phyloP scores from a whole-genome alignment of 2,797 vertebrate genomes.

The Phyllotis vaccarum region DNA sequence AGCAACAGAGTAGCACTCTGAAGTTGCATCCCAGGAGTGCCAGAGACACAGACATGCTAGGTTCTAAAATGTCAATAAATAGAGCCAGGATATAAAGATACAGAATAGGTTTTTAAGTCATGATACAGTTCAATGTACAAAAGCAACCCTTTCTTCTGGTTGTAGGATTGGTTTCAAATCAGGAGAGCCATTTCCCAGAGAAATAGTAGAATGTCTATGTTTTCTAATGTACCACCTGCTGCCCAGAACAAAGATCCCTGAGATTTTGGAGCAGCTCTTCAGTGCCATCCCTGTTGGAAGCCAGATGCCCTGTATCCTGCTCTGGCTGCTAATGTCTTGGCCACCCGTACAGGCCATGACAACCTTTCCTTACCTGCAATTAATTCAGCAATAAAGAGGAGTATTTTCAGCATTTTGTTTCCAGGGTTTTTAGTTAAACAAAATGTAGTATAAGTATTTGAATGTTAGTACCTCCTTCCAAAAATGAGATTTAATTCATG shows the following conservation, averaged over 20 bases:
- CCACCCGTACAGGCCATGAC: background rate
- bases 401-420: background rate
- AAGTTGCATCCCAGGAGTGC: no score
- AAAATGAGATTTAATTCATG: no score
- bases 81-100: no score
- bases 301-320: background rate
- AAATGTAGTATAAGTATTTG: no score
- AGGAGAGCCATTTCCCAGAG: background rate
- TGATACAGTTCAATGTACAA: no score
- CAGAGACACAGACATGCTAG: no score
- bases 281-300: background rate
- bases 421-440: no score
- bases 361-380: background rate
- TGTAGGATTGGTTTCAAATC: background rate
- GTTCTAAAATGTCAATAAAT: no score
- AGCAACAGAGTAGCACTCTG: no score
- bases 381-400: background rate
- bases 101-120: no score
- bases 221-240: rapidly evolving
- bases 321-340: background rate
- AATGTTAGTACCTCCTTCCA: no score
- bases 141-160: no score
- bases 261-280: background rate
- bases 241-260: background rate
- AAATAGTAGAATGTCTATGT: rapidly evolving